Conservation (phyloP, 2,797 vertebrate species). For the Notolabrus celidotus region DNA sequence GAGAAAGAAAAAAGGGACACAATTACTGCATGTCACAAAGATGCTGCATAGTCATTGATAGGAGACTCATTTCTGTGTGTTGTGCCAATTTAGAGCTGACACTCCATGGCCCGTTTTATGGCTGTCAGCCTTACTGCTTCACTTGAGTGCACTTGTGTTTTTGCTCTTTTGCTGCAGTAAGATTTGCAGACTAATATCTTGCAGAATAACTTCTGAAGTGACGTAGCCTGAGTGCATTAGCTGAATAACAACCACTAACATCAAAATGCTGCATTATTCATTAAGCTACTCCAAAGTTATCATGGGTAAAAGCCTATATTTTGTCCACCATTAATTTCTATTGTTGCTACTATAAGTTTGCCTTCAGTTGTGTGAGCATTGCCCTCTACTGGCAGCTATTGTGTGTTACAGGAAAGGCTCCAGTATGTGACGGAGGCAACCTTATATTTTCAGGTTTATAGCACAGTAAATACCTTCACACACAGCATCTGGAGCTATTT, state of each 20-base stretch:
- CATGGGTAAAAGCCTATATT: slow-evolving; percentile 5
- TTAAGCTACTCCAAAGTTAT: background rate
- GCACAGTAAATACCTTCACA: slow-evolving; percentile 28
- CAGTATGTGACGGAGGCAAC: slow-evolving; percentile 7
- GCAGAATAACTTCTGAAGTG: background rate
- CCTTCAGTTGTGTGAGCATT: slow-evolving; percentile 61
- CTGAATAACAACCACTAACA: background rate
- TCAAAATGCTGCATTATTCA: slow-evolving; percentile 1
- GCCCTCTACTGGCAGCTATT: slow-evolving; percentile 75
- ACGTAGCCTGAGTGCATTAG: background rate
- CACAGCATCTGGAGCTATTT: slow-evolving; percentile 24
- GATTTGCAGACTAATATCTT: slow-evolving; percentile 14
- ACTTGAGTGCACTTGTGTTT: background rate
- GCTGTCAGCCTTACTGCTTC: slow-evolving; percentile 14
- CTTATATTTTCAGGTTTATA: slow-evolving; percentile 15
- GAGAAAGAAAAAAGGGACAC: slow-evolving; percentile 34
- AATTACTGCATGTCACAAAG: slow-evolving; percentile 55
- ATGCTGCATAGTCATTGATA: slow-evolving; percentile 51
- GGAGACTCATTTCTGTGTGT: background rate
- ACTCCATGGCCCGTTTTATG: slow-evolving; percentile 4
- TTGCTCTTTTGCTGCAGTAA: slow-evolving; percentile 2
- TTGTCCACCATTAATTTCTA: background rate
- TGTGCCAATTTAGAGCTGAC: slow-evolving; percentile 25
- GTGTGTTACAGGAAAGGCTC: slow-evolving; percentile 44
- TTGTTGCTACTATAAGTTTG: slow-evolving; percentile 6